phyloP scores from a whole-genome alignment of 1,140 invertebrate species.

The Globodera ellingtonae region DNA sequence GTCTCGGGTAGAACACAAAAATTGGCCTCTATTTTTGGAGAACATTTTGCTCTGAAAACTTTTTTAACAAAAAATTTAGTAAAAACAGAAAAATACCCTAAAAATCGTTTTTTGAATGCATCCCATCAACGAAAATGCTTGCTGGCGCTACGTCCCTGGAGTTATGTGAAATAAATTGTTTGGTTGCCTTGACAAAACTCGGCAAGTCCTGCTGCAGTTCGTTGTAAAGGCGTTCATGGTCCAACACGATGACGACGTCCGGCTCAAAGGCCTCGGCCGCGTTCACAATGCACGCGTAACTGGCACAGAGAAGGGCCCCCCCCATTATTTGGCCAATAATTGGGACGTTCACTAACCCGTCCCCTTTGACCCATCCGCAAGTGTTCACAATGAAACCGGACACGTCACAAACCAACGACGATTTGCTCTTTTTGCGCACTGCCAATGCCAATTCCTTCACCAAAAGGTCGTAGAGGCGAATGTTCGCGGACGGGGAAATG shows the following conservation, averaged over 20 bases:
- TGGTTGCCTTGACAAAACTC: conserved; percentile 39
- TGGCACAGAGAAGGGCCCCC: conserved; percentile 37
- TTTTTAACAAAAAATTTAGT: too few species aligned
- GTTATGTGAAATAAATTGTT: too few species aligned
- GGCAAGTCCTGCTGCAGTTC: conserved; percentile 45
- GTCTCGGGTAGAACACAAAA: too few species aligned
- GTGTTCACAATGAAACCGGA: conserved; percentile 98
- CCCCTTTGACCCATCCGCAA: conserved; percentile 91
- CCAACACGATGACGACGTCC: conserved; percentile 89
- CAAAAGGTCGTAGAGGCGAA: conserved; percentile 82
- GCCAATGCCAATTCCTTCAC: conserved; percentile 82
- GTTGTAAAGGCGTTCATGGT: conserved; percentile 72
- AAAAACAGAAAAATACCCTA: not conserved
- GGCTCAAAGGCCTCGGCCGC: conserved; percentile 88
- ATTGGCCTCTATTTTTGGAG: too few species aligned
- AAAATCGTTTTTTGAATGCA: not conserved
- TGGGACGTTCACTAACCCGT: conserved; percentile 74
- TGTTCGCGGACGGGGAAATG: conserved; percentile 77
- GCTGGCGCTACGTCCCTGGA: too few species aligned
- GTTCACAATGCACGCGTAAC: conserved; percentile 71
- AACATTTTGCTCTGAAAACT: too few species aligned
- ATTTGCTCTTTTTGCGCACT: conserved; percentile 75
- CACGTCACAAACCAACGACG: conserved; percentile 68
- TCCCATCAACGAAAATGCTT: too few species aligned
- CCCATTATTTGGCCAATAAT: not conserved